phyloP scores from a whole-genome alignment of 1,140 invertebrate genomes.

The Drosophila persimilis region DNA sequence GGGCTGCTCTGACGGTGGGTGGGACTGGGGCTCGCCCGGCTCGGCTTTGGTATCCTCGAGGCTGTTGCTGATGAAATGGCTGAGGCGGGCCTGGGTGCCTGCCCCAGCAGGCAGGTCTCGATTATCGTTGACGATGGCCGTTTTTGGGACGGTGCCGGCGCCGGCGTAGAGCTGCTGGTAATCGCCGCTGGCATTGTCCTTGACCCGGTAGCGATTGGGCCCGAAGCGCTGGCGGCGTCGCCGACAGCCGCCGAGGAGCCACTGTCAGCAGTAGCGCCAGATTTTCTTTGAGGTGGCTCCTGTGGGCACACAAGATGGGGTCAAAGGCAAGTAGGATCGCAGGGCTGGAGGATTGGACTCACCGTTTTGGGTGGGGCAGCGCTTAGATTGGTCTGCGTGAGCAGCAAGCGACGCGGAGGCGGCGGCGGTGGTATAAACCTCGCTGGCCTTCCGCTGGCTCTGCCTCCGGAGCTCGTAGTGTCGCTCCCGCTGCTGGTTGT shows the following conservation, averaged over 20 bases:
- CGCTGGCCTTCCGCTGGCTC: constrained; percentile 67
- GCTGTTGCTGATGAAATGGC: constrained; percentile 81
- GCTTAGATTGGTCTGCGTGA: constrained; percentile 77
- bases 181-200: constrained; percentile 63
- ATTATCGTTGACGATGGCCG: constrained; percentile 82
- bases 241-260: constrained; percentile 76
- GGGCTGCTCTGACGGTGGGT: constrained; percentile 45
- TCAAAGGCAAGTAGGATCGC: not conserved
- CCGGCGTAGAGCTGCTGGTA: constrained; percentile 67
- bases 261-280: constrained; percentile 83
- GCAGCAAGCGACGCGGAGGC: constrained; percentile 76
- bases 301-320: not conserved
- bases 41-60: constrained; percentile 83
- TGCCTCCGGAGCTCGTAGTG: constrained; percentile 72
- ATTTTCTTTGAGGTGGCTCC: constrained; percentile 74
- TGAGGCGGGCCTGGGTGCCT: constrained; percentile 61
- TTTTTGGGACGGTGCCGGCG: constrained; percentile 44
- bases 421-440: constrained; percentile 81
- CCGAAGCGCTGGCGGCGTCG: constrained; percentile 69
- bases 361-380: constrained; percentile 60
- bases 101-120: constrained; percentile 79
- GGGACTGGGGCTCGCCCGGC: constrained; percentile 42
- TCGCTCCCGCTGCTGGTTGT: constrained; percentile 80
- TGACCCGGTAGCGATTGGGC: constrained; percentile 70
- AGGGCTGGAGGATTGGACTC: not conserved